Evolutionary conservation across 2,113 vertebrate species (phyloP).

Genomic region (Tachysurus fulvidraco): DNA sequence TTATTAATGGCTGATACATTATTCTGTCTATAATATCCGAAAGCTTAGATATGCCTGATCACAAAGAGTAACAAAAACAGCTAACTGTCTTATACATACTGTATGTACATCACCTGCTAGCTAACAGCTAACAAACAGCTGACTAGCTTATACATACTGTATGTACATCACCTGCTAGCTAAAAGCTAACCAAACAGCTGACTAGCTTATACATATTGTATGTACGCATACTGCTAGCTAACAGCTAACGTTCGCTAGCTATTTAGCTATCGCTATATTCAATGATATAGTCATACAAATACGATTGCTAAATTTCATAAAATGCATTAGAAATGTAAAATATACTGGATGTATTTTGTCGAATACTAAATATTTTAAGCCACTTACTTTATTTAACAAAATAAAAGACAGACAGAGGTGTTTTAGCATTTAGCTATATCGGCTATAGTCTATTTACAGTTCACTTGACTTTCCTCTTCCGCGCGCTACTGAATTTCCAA

Average conservation of each 20-base stretch:
- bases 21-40: neutral
- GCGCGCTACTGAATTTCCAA: constrained; percentile 66
- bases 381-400: neutral
- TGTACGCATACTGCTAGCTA: neutral
- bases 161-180: too few relatives aligned
- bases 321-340: neutral
- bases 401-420: neutral
- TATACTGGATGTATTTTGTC: neutral
- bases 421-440: constrained; percentile 1
- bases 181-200: neutral
- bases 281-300: neutral
- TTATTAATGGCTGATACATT: neutral
- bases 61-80: too few relatives aligned
- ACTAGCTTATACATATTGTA: neutral
- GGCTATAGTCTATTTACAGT: constrained; percentile 50
- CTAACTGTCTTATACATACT: neutral
- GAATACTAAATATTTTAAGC: neutral
- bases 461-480: constrained; percentile 76
- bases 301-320: neutral
- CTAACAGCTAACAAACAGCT: neutral
- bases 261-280: neutral
- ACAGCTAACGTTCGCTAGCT: neutral
- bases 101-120: too few relatives aligned
- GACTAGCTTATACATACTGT: neutral
- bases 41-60: neutral